Percentiles rank a stretch among this genome's conserved stretches.
Evolutionary conservation across 2,113 vertebrate genomes (phyloP).

Genomic region (human (Homo sapiens)): GRCh38 chr22:41040001-41040500

Average conservation of each 20-base stretch:
- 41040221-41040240: not conserved
- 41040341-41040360: not conserved
- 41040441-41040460: not conserved
- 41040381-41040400: not conserved
- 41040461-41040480: not conserved
- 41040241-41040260: not conserved
- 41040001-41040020: no score
- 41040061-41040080: no score
- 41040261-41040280: not conserved
- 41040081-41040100: no score
- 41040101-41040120: no score
- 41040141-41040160: not conserved
- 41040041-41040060: no score
- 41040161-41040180: not conserved
- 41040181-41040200: not conserved
- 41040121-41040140: no score
- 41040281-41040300: not conserved
- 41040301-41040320: not conserved
- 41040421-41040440: not conserved
- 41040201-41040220: not conserved
- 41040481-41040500: not conserved
- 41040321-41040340: not conserved
- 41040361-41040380: not conserved
- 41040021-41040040: no score
- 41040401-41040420: not conserved